Base-by-base conservation (phyloP, 23 tunicate genomes). In the Phallusia fumigata region DNA sequence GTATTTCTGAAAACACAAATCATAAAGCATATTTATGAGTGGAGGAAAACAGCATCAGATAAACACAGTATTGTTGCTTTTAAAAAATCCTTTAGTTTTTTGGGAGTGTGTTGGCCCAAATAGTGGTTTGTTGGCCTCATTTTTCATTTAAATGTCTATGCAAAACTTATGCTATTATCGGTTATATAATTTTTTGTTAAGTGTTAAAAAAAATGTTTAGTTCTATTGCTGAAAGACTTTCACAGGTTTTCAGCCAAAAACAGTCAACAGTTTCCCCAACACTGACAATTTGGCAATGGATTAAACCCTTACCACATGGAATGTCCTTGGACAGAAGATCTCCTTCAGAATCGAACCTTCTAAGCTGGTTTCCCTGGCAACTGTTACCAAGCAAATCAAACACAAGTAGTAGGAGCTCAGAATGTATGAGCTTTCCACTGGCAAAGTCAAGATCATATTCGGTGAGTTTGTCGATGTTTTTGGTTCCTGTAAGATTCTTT, bases 341-440 rank as follows among this genome's bases (percentile, higher is more conserved):
- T 1, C 69, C 69, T 58, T 58, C 69, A 21, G 69, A 58, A 58
- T 58, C 69, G 13, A 58, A 58, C 69, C 13, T 58, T 58, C 69
- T 58, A 11, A 58, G 69, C 69, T 58, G 69, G 69, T 58, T 58
- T 1, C 69, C 69, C 31, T 83, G 79, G 5, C 34, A 21, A 26
- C 44, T 69, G 40, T 31, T 52, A 26, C 84, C 90, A 24, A 86
- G 84, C 81, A 86, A 35, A 65, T 80, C 84, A 24, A 86, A 79
- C n/a, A 78, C 73, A 64, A 86, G 69, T 16, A 80, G 75, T 22
- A 86, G 52, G 45, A 86, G 76, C 24, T 86, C 90, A 24, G 90
- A 84, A 53, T 86, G 84, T 0, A 47, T 13, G 21, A 86, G 34
- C 26, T 35, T 65, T 18, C 84, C 84, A 24, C 28, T 32, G 80